Conservation (phyloP, 2,113 vertebrate genomes). For the Antigone vipio region DNA sequence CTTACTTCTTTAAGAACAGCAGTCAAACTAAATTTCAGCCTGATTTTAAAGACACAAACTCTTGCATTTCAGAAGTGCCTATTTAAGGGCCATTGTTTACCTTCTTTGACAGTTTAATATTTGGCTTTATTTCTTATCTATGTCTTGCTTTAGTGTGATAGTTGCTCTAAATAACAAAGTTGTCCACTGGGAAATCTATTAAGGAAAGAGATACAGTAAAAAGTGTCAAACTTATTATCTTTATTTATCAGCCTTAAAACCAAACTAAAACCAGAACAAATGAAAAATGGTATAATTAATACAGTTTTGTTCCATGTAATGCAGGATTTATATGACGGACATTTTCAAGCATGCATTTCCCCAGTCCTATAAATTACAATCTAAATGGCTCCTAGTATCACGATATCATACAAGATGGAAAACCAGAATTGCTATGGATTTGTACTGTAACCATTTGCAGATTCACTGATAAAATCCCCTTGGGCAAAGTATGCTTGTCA, state of each 20-base stretch:
- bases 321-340: background rate
- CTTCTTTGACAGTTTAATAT: background rate
- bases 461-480: background rate
- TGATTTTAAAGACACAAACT: constrained; percentile 1
- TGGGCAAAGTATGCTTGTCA: background rate
- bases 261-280: background rate
- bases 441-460: background rate
- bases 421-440: background rate
- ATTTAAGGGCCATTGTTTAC: background rate
- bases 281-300: background rate
- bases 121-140: background rate
- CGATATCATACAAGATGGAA: background rate
- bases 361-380: background rate
- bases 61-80: background rate
- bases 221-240: background rate
- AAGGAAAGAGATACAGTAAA: background rate
- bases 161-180: background rate
- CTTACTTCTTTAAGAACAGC: background rate
- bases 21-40: background rate
- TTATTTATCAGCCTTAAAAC: background rate
- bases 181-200: background rate
- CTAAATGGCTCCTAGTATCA: background rate
- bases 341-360: background rate
- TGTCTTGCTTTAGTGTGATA: background rate
- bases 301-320: background rate